Percentiles rank a stretch among this genome's conserved stretches.
phyloP scores from a whole-genome alignment of 37 sponge, comb jelly and placozoan genomes.

The Spongilla lacustris region DNA sequence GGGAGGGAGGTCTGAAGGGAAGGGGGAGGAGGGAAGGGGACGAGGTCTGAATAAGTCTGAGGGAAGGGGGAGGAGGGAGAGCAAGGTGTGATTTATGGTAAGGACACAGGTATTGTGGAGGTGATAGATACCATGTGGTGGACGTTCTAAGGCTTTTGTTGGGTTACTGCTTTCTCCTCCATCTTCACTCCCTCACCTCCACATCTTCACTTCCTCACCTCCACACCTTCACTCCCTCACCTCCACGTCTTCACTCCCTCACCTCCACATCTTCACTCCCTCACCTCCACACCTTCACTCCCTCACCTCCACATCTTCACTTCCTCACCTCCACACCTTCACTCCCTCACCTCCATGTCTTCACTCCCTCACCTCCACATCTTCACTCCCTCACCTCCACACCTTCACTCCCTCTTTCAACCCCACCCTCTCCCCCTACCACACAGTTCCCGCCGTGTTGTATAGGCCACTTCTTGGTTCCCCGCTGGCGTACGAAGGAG shows the following conservation, averaged over 20 bases:
- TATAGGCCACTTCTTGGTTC: not conserved
- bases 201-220: too few relatives aligned
- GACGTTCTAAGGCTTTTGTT: not conserved
- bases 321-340: too few relatives aligned
- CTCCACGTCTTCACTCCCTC: too few relatives aligned
- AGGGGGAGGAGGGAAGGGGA: not conserved
- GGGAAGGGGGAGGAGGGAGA: not conserved
- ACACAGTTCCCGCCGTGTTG: not conserved
- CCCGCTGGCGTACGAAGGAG: not conserved
- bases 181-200: too few relatives aligned
- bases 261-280: too few relatives aligned
- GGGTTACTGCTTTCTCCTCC: not conserved
- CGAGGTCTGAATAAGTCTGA: not conserved
- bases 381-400: not conserved
- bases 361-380: not conserved
- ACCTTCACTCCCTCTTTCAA: too few relatives aligned
- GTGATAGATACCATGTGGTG: too few relatives aligned
- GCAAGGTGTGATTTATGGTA: not conserved
- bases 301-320: too few relatives aligned
- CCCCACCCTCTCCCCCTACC: not conserved
- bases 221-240: too few relatives aligned
- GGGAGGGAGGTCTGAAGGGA: not conserved
- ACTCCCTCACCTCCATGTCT: too few relatives aligned
- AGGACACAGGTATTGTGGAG: not conserved
- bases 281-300: too few relatives aligned